Evolutionary conservation across 2,113 vertebrate genomes (phyloP), one percentile per base, ranked within the genome.

Genomic region (Poeciliopsis prolifica): DNA sequence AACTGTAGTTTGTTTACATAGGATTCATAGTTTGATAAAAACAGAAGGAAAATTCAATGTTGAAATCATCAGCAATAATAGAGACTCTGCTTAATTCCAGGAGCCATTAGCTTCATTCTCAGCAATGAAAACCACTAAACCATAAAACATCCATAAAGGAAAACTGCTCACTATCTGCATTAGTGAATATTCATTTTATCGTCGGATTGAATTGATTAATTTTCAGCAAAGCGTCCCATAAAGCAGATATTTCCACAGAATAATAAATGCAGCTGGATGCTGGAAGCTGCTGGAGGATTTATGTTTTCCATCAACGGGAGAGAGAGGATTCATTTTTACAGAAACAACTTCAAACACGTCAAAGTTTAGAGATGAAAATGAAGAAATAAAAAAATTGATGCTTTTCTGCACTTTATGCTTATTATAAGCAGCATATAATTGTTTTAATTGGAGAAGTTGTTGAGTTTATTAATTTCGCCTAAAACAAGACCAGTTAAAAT

Each of bases 71-170:
- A 54, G 22, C 19, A 54, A 24, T 9, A 8, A 4, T 9, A 54
- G 51, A 54, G n/a, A 17, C 5, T 1, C 19, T 22, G 68, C 30
- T 64, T 82, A 61, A 88, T 86, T 74, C 44, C 61, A 81, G 69
- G 40, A 63, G 81, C 86, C 77, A 84, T 84, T 79, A 77, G 6
- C 19, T 72, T 65, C 42, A 66, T 61, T 81, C 30, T 11, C 30
- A 1, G 61, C 10, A 78, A 62, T 30, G 19, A 48, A 74, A 84
- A 44, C 26, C 48, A 24, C 13, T 17, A 73, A 85, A 60, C 61
- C 74, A 75, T 69, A 64, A 68, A 37, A 44, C 67, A 44, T 42
- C 69, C 54, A 44, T 60, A 65, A 80, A 62, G 4, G 6, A n/a
- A 1, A 48, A 68, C 31, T 48, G 51, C 42, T 67, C 61, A 58